Evolutionary conservation across 2,797 vertebrate genomes (phyloP).

Genomic region (Molossus alvarezi): DNA sequence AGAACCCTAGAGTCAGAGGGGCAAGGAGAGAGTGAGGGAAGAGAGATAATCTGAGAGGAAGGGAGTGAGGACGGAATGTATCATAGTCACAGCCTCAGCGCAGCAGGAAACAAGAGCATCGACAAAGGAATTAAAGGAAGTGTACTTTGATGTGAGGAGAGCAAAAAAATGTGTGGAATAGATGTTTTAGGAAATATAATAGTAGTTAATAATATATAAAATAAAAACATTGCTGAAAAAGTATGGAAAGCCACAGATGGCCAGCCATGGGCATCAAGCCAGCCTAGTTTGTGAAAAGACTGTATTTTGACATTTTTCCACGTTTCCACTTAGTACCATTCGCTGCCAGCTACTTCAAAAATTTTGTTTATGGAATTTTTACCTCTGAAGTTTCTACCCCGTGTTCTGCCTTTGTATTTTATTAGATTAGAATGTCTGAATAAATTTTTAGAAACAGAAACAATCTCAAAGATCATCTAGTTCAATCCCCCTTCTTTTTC

Average conservation of each 20-base stretch:
- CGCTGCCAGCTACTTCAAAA: background rate
- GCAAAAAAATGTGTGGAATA: background rate
- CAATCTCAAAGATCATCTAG: background rate
- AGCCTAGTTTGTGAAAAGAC: background rate
- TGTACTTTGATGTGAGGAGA: background rate
- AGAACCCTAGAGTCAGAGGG: background rate
- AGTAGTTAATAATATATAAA: background rate
- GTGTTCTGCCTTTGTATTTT: slow-evolving; percentile 35
- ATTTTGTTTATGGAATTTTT: background rate
- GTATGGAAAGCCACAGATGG: background rate
- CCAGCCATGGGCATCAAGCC: background rate
- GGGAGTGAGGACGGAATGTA: background rate
- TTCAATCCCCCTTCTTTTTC: background rate
- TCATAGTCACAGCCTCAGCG: background rate
- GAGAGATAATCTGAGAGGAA: background rate
- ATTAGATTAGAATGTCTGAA: slow-evolving; percentile 22
- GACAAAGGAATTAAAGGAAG: background rate
- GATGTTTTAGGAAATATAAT: background rate
- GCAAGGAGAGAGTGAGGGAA: background rate
- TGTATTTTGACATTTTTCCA: background rate
- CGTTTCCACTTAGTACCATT: background rate
- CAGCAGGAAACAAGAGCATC: background rate
- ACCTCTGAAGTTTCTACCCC: background rate
- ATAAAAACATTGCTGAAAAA: background rate
- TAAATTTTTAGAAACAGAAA: slow-evolving; percentile 30